Percentiles rank a stretch among this genome's conserved stretches.
phyloP scores from a whole-genome alignment of 2,113 vertebrate species.

The Neolamprologus devosi region DNA sequence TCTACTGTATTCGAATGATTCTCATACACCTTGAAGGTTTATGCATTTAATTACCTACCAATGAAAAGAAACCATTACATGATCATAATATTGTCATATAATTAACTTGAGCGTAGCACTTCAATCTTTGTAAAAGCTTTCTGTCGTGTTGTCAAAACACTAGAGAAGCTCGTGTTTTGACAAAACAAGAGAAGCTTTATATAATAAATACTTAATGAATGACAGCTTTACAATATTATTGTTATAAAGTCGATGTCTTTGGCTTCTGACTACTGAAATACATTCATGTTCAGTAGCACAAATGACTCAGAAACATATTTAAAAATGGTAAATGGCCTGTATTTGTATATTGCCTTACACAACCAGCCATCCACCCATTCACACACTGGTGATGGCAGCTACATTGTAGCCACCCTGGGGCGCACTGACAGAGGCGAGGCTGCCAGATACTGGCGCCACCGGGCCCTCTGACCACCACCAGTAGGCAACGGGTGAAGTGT shows the following conservation, averaged over 20 bases:
- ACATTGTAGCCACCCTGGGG: fast-evolving
- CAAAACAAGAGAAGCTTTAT: background rate
- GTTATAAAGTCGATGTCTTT: fast-evolving
- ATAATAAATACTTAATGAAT: background rate
- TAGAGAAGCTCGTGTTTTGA: background rate
- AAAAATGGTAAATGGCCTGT: fast-evolving
- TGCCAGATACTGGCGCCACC: fast-evolving
- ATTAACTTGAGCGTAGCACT: background rate
- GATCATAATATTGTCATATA: background rate
- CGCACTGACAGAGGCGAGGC: background rate
- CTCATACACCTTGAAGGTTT: background rate
- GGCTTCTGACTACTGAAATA: background rate
- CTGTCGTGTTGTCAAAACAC: background rate
- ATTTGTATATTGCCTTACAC: fast-evolving
- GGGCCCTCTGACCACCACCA: too few relatives aligned
- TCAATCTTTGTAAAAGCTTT: background rate
- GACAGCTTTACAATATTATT: background rate
- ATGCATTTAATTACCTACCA: background rate
- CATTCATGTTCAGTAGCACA: background rate
- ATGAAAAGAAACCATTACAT: background rate
- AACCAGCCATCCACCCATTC: fast-evolving
- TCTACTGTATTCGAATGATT: background rate
- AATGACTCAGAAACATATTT: background rate
- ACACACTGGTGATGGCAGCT: background rate
- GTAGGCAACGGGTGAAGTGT: background rate